A percentile compares a stretch with the other conserved stretches of the same genome.
phyloP scores from a whole-genome alignment of 2,797 vertebrate species.

The Podarcis lilfordi region DNA sequence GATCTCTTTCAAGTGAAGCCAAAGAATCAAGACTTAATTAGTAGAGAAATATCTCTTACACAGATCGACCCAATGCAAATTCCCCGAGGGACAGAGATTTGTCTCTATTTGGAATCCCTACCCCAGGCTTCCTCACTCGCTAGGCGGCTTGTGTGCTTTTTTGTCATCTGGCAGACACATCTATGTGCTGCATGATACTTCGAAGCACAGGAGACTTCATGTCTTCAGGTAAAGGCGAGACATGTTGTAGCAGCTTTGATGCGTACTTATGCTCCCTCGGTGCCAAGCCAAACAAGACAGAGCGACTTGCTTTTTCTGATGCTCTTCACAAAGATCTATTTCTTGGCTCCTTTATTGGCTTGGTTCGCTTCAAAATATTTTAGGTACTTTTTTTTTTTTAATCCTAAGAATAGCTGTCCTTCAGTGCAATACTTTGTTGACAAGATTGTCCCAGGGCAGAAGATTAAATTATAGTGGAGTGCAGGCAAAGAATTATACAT shows the following conservation, averaged over 20 bases:
- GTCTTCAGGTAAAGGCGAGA: slow-evolving; percentile 56
- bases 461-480: slow-evolving; percentile 28
- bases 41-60: slow-evolving; percentile 75
- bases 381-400: not conserved
- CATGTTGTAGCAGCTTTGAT: slow-evolving; percentile 61
- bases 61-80: slow-evolving; percentile 74
- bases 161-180: slow-evolving; percentile 68
- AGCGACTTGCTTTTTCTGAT: slow-evolving; percentile 33
- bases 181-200: slow-evolving; percentile 16
- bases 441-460: slow-evolving; percentile 54
- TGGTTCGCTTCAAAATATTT: slow-evolving; percentile 16
- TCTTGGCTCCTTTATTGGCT: slow-evolving; percentile 53
- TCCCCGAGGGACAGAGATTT: slow-evolving; percentile 77
- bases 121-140: slow-evolving; percentile 63
- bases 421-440: slow-evolving; percentile 47
- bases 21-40: slow-evolving; percentile 91
- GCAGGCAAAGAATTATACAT: not conserved
- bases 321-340: slow-evolving; percentile 34
- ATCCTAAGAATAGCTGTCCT: slow-evolving; percentile 43
- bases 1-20: slow-evolving; percentile 90
- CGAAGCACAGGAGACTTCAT: slow-evolving; percentile 31
- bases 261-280: slow-evolving; percentile 8
- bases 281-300: slow-evolving; percentile 67
- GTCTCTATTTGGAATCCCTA: slow-evolving; percentile 76
- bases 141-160: slow-evolving; percentile 61